Evolutionary conservation across 2,113 vertebrate genomes (phyloP).

Genomic region (Pholis gunnellus): DNA sequence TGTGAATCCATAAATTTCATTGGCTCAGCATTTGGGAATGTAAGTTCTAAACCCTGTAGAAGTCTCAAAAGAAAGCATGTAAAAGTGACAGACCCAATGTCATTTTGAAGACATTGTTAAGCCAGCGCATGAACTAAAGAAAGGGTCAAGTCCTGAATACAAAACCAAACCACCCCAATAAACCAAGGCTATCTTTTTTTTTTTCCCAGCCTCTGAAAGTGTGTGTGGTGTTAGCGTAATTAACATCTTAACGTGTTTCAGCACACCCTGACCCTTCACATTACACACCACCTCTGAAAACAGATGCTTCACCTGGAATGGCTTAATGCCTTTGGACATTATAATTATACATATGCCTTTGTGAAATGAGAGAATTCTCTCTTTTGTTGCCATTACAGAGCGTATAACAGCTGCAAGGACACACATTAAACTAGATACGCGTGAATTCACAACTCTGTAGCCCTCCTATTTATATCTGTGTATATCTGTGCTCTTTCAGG

Average conservation of each 20-base stretch:
- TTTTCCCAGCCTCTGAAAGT: slow-evolving; percentile 60
- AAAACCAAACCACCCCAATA: slow-evolving; percentile 69
- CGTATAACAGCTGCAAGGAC: not conserved
- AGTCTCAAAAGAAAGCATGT: slow-evolving; percentile 18
- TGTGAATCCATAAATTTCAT: slow-evolving; percentile 24
- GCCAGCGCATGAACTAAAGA: slow-evolving; percentile 36
- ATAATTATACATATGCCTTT: slow-evolving; percentile 6
- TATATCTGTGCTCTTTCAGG: slow-evolving; percentile 18
- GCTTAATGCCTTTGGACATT: slow-evolving; percentile 51
- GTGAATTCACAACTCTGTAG: not conserved
- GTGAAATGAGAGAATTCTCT: slow-evolving; percentile 15
- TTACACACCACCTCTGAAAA: slow-evolving; percentile 67
- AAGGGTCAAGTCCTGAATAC: slow-evolving; percentile 67
- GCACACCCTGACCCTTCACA: slow-evolving; percentile 71
- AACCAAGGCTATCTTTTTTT: slow-evolving; percentile 68
- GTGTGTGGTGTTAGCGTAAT: slow-evolving; percentile 62
- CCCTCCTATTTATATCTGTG: slow-evolving; percentile 16
- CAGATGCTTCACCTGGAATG: slow-evolving; percentile 75
- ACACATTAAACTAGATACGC: not conserved
- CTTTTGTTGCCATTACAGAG: slow-evolving; percentile 1
- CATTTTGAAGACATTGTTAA: slow-evolving; percentile 55
- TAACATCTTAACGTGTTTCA: slow-evolving; percentile 74
- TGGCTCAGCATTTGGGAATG: slow-evolving; percentile 10
- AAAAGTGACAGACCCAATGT: slow-evolving; percentile 35
- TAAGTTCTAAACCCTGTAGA: slow-evolving; percentile 32